Evolutionary conservation across 2,797 vertebrate genomes (phyloP).

Genomic region (Spinus pinus): DNA sequence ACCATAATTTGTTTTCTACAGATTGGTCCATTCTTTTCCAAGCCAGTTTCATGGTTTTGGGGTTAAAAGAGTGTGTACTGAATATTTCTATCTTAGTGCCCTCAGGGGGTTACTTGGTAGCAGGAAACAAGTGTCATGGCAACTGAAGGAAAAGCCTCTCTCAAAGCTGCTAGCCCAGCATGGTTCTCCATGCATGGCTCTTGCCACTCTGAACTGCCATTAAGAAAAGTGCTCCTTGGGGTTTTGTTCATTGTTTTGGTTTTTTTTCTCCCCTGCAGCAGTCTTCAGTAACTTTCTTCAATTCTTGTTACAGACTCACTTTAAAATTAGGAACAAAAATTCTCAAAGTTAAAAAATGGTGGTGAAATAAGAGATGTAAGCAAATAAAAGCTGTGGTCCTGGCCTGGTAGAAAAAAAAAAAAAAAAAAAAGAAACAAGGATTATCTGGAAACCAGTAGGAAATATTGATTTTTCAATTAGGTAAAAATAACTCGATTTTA

Average conservation of each 20-base stretch:
- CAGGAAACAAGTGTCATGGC: not conserved
- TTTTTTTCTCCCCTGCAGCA: not conserved
- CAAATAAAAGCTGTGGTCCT: not conserved
- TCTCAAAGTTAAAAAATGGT: not conserved
- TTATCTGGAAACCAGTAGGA: not conserved
- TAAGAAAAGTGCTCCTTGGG: not conserved
- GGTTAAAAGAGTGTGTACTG: not conserved
- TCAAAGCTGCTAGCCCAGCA: not conserved
- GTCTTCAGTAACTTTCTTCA: not conserved
- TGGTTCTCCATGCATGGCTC: not conserved
- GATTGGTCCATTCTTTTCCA: not conserved
- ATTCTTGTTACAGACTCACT: not conserved
- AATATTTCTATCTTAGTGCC: not conserved
- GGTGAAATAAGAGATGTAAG: not conserved
- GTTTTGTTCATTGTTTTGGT: not conserved
- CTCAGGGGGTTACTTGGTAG: not conserved
- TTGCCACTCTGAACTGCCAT: slow-evolving; percentile 4
- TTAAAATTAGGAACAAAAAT: not conserved
- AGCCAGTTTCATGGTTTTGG: not conserved
- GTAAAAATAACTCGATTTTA: not conserved
- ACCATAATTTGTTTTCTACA: not conserved
- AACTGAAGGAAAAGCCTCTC: slow-evolving; percentile 23
- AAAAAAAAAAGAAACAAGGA: not conserved
- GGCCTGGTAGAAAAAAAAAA: not conserved
- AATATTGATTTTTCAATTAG: not conserved